A percentile compares a stretch with the other conserved stretches of the same genome.
Conservation (phyloP, 2,888 invertebrate species). For the Stenoptilia bipunctidactyla region DNA sequence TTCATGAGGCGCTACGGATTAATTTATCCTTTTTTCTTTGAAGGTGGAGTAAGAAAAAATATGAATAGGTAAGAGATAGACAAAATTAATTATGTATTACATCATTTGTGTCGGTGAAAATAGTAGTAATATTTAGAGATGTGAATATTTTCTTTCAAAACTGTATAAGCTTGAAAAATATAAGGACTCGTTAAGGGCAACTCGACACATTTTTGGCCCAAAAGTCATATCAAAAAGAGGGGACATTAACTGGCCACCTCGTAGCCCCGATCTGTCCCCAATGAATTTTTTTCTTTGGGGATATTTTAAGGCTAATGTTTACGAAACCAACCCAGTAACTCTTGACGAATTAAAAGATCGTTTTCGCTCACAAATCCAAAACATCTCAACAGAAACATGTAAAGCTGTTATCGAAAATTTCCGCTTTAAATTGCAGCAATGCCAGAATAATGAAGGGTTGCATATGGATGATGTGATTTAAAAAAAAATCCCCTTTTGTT, state of each 20-base stretch:
- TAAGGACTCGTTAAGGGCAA: constrained; percentile 1
- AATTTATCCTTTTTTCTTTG: too few relatives aligned
- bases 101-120: too few relatives aligned
- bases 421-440: constrained; percentile 9
- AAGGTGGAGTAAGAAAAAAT: too few relatives aligned
- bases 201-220: constrained; percentile 6
- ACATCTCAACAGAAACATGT: constrained; percentile 9
- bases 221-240: constrained; percentile 15
- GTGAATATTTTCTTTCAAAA: too few relatives aligned
- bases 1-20: too few relatives aligned
- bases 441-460: constrained; percentile 10
- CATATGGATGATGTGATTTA: constrained; percentile 13
- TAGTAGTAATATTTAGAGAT: too few relatives aligned
- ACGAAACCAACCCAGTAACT: constrained; percentile 9
- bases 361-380: constrained; percentile 12
- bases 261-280: constrained; percentile 17
- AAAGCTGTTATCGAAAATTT: constrained; percentile 15
- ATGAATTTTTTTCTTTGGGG: constrained; percentile 16
- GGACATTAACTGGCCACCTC: too few relatives aligned
- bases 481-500: constrained; percentile 8
- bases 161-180: too few relatives aligned
- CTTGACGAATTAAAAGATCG: constrained; percentile 13
- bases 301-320: constrained; percentile 17
- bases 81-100: too few relatives aligned
- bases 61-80: too few relatives aligned